These are phyloP conservation scores for Chrysina gloriosa DNA, from an alignment of 2,888 invertebrate genomes.

Conservation along the genomic window DNA sequence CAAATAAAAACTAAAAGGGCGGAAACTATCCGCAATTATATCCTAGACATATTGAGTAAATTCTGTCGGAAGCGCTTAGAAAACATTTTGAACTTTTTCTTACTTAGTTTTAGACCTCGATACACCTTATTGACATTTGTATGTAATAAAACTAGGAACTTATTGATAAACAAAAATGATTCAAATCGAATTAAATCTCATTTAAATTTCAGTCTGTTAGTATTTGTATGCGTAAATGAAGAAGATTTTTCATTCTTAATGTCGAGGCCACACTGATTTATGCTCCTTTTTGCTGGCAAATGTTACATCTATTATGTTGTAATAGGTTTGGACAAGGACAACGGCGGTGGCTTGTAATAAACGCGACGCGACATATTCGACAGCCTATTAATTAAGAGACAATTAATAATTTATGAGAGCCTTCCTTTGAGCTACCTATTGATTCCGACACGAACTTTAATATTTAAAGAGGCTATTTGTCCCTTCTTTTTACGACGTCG, in stretches of 20 bases:
- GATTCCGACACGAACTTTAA: constrained; percentile 14
- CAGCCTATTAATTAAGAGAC: constrained; percentile 21
- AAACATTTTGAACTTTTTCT: too few relatives aligned
- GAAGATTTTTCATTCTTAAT: background rate
- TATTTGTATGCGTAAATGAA: background rate
- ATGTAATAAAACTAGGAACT: too few relatives aligned
- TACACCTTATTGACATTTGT: too few relatives aligned
- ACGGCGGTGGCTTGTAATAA: background rate
- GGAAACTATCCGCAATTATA: too few relatives aligned
- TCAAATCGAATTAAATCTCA: too few relatives aligned
- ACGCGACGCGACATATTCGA: background rate
- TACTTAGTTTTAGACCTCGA: too few relatives aligned
- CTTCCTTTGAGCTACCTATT: background rate
- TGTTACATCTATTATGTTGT: background rate
- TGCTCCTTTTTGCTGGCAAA: background rate
- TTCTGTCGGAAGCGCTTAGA: too few relatives aligned
- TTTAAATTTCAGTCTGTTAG: too few relatives aligned
- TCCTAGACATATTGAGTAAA: too few relatives aligned
- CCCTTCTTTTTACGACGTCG: constrained; percentile 14
- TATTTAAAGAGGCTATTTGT: constrained; percentile 5
- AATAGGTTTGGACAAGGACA: background rate
- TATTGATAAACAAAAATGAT: too few relatives aligned
- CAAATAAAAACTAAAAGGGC: too few relatives aligned
- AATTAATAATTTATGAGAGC: constrained; percentile 4
- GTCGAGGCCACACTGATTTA: constrained; percentile 1